Percentiles rank a stretch among this genome's conserved stretches.
Conservation (phyloP, 2,113 vertebrate species). For the Leiothrix lutea region DNA sequence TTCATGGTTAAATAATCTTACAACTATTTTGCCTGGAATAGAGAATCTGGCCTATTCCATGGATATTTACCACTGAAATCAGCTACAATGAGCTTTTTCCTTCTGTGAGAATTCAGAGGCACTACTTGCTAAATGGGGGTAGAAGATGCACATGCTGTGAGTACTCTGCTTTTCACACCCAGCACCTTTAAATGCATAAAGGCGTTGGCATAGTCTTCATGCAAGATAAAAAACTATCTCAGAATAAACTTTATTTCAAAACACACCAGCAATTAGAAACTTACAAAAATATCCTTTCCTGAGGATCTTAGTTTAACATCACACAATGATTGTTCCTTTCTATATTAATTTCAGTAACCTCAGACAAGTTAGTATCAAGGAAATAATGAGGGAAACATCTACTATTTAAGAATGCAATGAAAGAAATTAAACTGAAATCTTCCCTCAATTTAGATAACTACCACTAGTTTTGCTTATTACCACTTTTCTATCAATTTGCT, state of each 20-base stretch:
- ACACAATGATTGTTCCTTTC: neutral
- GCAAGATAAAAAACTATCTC: neutral
- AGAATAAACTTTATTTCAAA: neutral
- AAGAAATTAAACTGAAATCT: neutral
- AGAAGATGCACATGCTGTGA: neutral
- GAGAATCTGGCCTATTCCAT: neutral
- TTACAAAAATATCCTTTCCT: neutral
- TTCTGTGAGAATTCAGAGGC: neutral
- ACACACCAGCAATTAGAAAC: neutral
- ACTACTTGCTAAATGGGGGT: fast-evolving
- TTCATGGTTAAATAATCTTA: neutral
- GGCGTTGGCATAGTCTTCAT: neutral
- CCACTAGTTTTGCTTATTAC: neutral
- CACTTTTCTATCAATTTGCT: neutral
- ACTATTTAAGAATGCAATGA: neutral
- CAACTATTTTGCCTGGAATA: neutral
- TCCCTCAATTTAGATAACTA: neutral
- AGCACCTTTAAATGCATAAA: neutral
- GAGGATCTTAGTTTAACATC: neutral
- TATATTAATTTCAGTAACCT: neutral
- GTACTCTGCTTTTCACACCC: neutral
- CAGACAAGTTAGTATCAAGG: neutral
- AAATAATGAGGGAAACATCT: neutral
- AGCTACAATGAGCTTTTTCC: neutral
- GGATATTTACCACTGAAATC: neutral